A percentile compares a stretch with the other conserved stretches of the same genome.
Conservation (phyloP, 2,113 vertebrate genomes). For the Anthoscopus minutus region DNA sequence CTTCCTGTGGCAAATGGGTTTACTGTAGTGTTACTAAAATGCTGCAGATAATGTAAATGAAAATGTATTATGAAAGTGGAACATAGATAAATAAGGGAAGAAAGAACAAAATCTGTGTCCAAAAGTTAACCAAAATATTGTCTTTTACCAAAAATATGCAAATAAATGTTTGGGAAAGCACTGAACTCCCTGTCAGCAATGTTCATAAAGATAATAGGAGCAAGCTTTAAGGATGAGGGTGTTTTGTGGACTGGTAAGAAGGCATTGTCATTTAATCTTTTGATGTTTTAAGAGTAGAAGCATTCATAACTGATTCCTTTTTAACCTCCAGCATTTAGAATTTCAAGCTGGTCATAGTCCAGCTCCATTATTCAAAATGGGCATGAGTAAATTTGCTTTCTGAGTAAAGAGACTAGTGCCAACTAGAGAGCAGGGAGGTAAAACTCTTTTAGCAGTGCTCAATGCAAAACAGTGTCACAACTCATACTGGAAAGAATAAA, state of each 20-base stretch:
- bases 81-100: background rate
- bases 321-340: background rate
- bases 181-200: background rate
- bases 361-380: background rate
- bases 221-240: background rate
- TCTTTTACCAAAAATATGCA: background rate
- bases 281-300: background rate
- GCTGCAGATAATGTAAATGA: background rate
- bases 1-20: background rate
- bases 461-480: background rate
- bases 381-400: background rate
- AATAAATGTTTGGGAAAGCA: background rate
- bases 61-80: background rate
- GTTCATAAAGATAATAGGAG: background rate
- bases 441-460: background rate
- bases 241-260: background rate
- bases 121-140: background rate
- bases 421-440: background rate
- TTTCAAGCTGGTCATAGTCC: background rate
- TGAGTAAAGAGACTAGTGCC: background rate
- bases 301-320: background rate
- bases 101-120: background rate
- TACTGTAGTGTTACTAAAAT: background rate
- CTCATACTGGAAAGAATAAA: background rate
- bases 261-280: background rate